These are phyloP conservation scores for Loriculus beryllinus DNA, from an alignment of 2,797 vertebrate genomes.

Conservation along the genomic window DNA sequence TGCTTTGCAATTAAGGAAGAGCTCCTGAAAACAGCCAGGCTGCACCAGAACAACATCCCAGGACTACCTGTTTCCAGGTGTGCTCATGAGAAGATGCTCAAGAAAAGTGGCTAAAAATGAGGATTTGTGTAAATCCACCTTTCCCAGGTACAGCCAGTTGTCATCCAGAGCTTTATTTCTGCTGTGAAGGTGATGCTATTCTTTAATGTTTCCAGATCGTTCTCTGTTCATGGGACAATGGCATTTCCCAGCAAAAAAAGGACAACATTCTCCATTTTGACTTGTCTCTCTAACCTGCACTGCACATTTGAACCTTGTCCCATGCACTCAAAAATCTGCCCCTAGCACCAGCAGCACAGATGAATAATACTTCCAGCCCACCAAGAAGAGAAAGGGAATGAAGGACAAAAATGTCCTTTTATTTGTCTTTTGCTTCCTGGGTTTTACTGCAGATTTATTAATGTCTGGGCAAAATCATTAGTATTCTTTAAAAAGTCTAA, in stretches of 20 bases:
- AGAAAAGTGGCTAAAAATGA: not conserved
- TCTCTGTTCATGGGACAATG: not conserved
- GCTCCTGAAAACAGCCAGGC: not conserved
- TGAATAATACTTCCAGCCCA: not conserved
- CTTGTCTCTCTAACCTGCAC: not conserved
- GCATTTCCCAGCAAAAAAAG: not conserved
- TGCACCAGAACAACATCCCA: not conserved
- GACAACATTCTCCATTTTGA: not conserved
- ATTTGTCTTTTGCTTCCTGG: conserved; percentile 1
- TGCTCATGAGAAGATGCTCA: not conserved
- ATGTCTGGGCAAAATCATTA: conserved; percentile 49
- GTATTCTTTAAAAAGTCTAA: conserved; percentile 42
- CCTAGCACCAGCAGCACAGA: not conserved
- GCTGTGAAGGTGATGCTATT: not conserved
- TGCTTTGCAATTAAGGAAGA: not conserved
- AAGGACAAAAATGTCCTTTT: conserved; percentile 20
- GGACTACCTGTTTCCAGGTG: not conserved
- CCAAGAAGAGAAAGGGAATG: not conserved
- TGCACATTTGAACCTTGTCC: not conserved
- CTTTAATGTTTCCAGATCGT: not conserved
- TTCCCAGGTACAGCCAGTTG: not conserved
- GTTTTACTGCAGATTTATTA: conserved; percentile 51
- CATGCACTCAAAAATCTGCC: not conserved
- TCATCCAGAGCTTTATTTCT: not conserved
- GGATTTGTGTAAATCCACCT: too few species aligned